Evolutionary conservation across 1,140 invertebrate genomes (phyloP), one percentile per base, ranked within the genome.

Genomic region (Macrosteles quadrilineatus): DNA sequence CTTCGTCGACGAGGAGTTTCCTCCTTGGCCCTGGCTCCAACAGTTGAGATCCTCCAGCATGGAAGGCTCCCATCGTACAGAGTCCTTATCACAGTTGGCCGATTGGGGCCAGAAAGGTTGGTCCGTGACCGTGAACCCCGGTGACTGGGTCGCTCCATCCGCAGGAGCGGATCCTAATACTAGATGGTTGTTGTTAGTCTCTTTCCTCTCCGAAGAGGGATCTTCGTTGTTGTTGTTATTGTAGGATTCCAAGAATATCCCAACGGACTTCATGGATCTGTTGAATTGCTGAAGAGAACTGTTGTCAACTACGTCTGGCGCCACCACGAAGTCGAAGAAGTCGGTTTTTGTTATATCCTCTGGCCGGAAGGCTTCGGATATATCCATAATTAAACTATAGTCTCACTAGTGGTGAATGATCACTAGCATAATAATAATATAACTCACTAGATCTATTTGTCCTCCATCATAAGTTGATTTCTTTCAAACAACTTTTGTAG

Each of bases 241-340:
- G 75, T 62, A 63, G 11, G 68, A 59, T 76, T 89, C 87, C 67
- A 85, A 84, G 67, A 57, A 71, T 45, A 74, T 69, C 12, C 73
- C 73, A 31, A 74, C 65, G 30, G 71, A 69, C 55, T 74, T 74
- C 47, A 74, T 63, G 0, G 71, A 68, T 27, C 70, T 57, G 65
- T 67, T 72, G 32, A 69, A 69, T 29, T 59, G 59, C 14, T 62
- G 68, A 43, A 69, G 31, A n/a, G 57, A 63, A 59, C n/a, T 73
- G 2, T 19, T 47, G 31, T 62, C 55, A 30, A 32, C 32, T 6
- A 57, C 47, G 9, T 76, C 73, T 65, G 90, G 89, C 3, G 89
- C 89, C n/a, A 90, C 90, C 45, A 93, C 91, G 80, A 93, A 92
- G 78, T 93, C 91, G 81, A 93, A 93, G 83, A 92, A 94, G 80